Conservation (phyloP, 2,797 vertebrate species). For the Urophycis tenuis region DNA sequence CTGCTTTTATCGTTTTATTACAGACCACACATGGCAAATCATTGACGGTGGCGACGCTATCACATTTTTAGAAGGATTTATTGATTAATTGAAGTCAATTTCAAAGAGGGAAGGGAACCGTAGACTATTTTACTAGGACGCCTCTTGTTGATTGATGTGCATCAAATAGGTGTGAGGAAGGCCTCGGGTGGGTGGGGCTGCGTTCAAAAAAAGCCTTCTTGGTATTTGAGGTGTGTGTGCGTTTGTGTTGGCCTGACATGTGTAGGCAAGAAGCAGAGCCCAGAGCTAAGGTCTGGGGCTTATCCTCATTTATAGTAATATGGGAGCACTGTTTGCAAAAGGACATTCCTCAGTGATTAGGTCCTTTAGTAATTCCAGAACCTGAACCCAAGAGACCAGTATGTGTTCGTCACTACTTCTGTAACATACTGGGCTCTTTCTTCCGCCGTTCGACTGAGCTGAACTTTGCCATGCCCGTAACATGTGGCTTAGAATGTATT, state of each 20-base stretch:
- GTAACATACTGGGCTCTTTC: constrained; percentile 18
- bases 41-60: background rate
- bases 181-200: constrained; percentile 33
- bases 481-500: constrained; percentile 19
- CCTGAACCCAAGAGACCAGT: constrained; percentile 42
- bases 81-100: background rate
- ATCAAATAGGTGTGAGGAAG: constrained; percentile 9
- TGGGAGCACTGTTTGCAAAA: constrained; percentile 60
- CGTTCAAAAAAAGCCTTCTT: constrained; percentile 24
- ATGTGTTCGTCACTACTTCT: constrained; percentile 23
- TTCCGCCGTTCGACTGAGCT: constrained; percentile 10
- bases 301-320: constrained; percentile 66
- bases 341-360: constrained; percentile 68
- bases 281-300: constrained; percentile 52
- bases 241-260: constrained; percentile 33
- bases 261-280: constrained; percentile 49
- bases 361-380: constrained; percentile 54
- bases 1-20: background rate
- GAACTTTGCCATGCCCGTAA: constrained; percentile 18
- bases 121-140: background rate
- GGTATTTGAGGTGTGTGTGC: constrained; percentile 1
- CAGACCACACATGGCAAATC: background rate
- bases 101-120: background rate
- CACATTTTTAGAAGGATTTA: background rate
- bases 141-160: background rate